Base-by-base conservation (phyloP, 2,113 vertebrate genomes). In the Regulus satrapa region DNA sequence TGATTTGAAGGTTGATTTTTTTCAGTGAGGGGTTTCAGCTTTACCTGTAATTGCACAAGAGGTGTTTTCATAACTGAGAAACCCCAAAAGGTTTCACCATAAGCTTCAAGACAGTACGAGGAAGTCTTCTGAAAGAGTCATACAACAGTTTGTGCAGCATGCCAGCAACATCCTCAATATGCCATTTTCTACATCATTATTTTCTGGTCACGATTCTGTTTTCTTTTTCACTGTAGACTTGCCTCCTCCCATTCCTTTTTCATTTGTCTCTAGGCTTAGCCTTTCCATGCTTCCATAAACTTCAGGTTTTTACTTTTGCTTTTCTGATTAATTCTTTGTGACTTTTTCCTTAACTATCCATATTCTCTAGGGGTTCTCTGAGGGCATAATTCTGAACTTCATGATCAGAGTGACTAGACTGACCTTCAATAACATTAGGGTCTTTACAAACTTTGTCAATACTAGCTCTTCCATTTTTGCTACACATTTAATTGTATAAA, bases 311-410 rank as follows among this genome's bases (percentile, higher is more conserved):
- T 71, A 64, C 48, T 90, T 91, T 66, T 92, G 58, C 85, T 86
- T 92, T 32, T 73, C 58, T 94, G 96, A 97, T 95, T 95, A 93
- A 97, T 97, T 63, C 85, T 74, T 94, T 93, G 19, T 96, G 97
- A 95, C 93, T 96, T 92, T 81, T 61, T 29, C 64, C 45, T 81
- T 72, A 93, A 85, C 66, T 88, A 49, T 54, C 62, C 16, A 12
- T 83, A 49, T 84, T 92, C 92, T 96, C 46, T 58, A 79, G 51
- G 85, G 81, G 31, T 79, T 56, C 62, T 89, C 95, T 88, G 56
- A 82, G 77, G 94, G 82, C 79, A 90, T 90, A 80, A 90, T 74
- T 93, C 67, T 74, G 85, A 95, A 73, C 52, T 93, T 86, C 63
- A 77, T 86, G 79, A 95, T 96, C 85, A 86, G 46, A 95, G 82